phyloP scores from a whole-genome alignment of 2,888 invertebrate genomes.

The Cordylochernes scorpioides region DNA sequence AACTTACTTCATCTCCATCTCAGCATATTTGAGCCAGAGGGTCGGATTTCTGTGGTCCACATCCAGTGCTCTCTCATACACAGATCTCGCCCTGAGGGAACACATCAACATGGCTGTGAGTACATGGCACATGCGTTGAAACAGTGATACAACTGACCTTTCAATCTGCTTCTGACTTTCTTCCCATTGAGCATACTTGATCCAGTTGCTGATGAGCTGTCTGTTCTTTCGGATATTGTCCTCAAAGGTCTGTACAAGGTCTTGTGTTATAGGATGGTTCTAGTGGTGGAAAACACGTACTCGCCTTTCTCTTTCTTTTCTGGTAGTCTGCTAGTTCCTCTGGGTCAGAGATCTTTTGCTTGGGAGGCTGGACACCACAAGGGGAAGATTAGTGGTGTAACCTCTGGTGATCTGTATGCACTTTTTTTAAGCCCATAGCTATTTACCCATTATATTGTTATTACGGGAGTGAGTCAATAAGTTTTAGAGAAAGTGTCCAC shows the following conservation, averaged over 20 bases:
- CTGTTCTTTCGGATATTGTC: constrained; percentile 92
- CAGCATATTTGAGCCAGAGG: constrained; percentile 86
- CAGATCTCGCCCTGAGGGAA: constrained; percentile 57
- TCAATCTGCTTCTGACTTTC: constrained; percentile 89
- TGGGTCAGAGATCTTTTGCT: constrained; percentile 95
- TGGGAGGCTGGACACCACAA: too few species aligned
- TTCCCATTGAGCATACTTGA: constrained; percentile 98
- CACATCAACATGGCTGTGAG: too few species aligned
- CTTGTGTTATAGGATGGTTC: too few species aligned
- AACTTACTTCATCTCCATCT: constrained; percentile 99
- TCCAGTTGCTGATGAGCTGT: constrained; percentile 85
- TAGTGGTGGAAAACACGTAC: too few species aligned
- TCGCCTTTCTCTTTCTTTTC: constrained; percentile 78
- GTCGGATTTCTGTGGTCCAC: constrained; percentile 91
- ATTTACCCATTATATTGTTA: too few species aligned
- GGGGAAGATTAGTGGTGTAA: too few species aligned
- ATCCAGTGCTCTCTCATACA: constrained; percentile 87
- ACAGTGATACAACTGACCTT: too few species aligned
- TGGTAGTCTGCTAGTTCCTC: constrained; percentile 89
- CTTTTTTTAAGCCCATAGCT: too few species aligned
- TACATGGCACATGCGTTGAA: too few species aligned
- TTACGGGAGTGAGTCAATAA: too few species aligned
- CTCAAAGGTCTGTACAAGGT: constrained; percentile 75
- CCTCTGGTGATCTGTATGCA: too few species aligned
- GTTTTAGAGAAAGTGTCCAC: too few species aligned